These are phyloP conservation scores for Drosophila kuntzei DNA, from an alignment of 2,888 invertebrate species.

Conservation along the genomic window DNA sequence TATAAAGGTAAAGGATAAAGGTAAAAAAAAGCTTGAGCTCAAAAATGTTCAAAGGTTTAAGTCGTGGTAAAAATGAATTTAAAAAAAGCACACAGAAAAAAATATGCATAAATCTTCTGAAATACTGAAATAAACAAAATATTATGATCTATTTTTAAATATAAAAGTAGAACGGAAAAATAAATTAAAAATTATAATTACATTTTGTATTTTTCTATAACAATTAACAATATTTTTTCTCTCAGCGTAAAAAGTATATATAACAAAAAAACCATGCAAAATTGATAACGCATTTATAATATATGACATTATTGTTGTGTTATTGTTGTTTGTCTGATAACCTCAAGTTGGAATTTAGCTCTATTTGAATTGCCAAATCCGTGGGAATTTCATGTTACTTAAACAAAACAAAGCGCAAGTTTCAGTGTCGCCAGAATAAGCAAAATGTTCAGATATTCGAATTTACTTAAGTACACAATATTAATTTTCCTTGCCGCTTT, in stretches of 20 bases:
- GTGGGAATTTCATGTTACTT: neutral
- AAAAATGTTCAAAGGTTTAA: too few species aligned
- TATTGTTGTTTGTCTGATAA: neutral
- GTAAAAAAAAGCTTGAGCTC: too few species aligned
- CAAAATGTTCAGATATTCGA: slow-evolving; percentile 4
- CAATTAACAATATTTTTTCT: neutral
- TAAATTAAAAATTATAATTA: neutral
- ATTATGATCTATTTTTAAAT: too few species aligned
- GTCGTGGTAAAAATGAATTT: too few species aligned
- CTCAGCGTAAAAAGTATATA: neutral
- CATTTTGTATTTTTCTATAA: neutral
- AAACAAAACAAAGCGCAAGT: neutral
- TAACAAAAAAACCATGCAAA: neutral
- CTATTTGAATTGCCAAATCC: neutral
- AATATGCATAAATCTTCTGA: too few species aligned
- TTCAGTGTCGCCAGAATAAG: neutral
- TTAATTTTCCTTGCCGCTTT: neutral
- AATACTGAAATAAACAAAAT: neutral
- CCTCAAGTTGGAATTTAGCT: neutral
- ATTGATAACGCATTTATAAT: neutral
- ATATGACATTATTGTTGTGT: neutral
- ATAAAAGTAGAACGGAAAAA: too few species aligned
- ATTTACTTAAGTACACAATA: neutral
- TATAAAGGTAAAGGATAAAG: too few species aligned
- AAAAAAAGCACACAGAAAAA: neutral